These are phyloP conservation scores for Leptopilina drosophilae DNA, from an alignment of 2,888 invertebrate species.

Conservation along the genomic window DNA sequence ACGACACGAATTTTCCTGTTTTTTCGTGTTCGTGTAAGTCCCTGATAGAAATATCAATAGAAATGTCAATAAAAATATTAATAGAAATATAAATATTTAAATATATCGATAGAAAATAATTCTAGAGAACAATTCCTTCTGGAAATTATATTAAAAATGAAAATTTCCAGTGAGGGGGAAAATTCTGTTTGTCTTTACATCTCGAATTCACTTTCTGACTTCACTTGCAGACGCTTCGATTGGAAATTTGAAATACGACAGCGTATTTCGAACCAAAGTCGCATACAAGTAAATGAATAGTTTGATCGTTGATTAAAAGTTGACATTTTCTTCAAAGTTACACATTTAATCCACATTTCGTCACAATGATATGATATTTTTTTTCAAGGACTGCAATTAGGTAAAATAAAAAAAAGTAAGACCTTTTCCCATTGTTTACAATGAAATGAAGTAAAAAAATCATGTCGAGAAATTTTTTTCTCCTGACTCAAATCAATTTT, in stretches of 20 bases:
- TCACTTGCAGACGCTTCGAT: constrained; percentile 32
- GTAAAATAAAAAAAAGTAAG: constrained; percentile 16
- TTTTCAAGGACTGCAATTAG: constrained; percentile 9
- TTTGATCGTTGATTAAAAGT: constrained; percentile 6
- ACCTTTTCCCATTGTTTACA: not conserved
- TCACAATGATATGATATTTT: constrained; percentile 33
- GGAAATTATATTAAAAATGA: no score
- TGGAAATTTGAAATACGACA: constrained; percentile 24
- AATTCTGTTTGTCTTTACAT: constrained; percentile 17
- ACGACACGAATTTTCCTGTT: no score
- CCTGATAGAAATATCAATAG: no score
- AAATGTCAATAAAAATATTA: no score
- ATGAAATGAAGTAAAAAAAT: constrained; percentile 4
- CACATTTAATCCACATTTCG: constrained; percentile 32
- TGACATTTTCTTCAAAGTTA: constrained; percentile 30
- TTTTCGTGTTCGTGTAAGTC: no score
- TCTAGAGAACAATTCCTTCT: no score
- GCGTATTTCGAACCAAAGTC: constrained; percentile 5
- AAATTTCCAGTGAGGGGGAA: not conserved
- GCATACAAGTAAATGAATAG: constrained; percentile 3
- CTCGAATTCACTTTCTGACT: constrained; percentile 25
- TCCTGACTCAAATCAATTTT: not conserved
- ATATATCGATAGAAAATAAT: no score
- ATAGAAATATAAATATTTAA: no score
- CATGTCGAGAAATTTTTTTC: not conserved